Base-by-base conservation (phyloP, 2,113 vertebrate species). In the Hippocampus comes region DNA sequence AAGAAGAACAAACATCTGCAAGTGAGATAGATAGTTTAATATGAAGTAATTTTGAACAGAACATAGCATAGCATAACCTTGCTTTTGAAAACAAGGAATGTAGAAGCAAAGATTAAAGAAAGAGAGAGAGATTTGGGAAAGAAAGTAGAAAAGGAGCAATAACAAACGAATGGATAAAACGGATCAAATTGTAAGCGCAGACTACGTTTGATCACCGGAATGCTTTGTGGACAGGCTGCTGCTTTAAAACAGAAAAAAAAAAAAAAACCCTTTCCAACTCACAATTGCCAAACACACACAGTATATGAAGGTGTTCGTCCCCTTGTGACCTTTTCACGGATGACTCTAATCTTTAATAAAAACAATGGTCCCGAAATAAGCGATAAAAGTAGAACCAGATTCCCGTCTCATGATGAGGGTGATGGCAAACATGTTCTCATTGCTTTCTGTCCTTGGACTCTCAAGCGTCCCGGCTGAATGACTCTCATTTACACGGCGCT, bases 261-360 rank as follows among this genome's bases (percentile, higher is more conserved):
- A 57, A 20, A 43, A 56, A 34, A 34, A 34, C 30, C 18, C 14
- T 53, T 65, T 15, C 6, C 70, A 8, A 3, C 60, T 46, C 43
- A 48, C 5, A 60, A 20, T 12, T 70, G 17, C 25, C 4, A 25
- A 59, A 21, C 61, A 34, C 15, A 59, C 1, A 5, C 20, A 10
- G 34, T 25, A 72, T 42, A 30, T 68, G 18, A 66, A 34, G 18
- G 4, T 30, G 63, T 27, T 68, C 70, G 43, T 68, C 8, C 11
- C 21, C 17, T 38, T 11, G 4, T 64, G 61, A 78, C 67, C 63
- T 78, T 76, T 71, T 6, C 57, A 21, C 9, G 5, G 38, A 71
- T 60, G 56, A 30, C 9, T 59, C 15, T 0, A n/a, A 27, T 25
- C 56, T 57, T 57, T 23, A 46, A 46, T 46, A 14, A 11, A 46